Evolutionary conservation across 2,797 vertebrate genomes (phyloP), one percentile per base, ranked within the genome.

Genomic region (Anguilla anguilla): DNA sequence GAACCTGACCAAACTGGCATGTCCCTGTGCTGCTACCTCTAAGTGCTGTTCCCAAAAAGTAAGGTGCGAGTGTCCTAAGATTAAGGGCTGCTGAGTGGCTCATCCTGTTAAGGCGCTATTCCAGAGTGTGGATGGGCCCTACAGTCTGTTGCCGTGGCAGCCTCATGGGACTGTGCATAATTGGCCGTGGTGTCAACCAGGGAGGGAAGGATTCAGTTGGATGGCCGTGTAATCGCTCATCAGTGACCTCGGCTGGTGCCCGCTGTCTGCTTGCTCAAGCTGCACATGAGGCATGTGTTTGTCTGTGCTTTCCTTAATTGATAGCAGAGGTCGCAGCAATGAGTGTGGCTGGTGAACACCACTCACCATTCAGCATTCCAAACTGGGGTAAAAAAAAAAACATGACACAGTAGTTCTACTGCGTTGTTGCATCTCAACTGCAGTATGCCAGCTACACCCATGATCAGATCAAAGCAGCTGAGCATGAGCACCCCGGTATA

Each of bases 201-300:
- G 25, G 64, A 69, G 64, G 25, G 64, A 69, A n/a, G 64, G 64
- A 28, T 69, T 69, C 64, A 57, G 51, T 84, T 57, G 83, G n/a
- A 51, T 57, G 51, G 49, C 53, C 28, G 49, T 55, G n/a, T 31
- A 49, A 81, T 49, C 35, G 49, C 53, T 55, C 49, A n/a, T 53
- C 53, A 55, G 25, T 22, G 83, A n/a, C 57, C 57, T 59, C 57
- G 17, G 57, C 57, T 19, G 57, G 57, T 59, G 57, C 57, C 57
- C 57, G 3, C 64, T 10, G 64, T 69, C 64, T 69, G 64, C 64
- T 69, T 11, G n/a, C 57, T 59, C 15, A 69, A 69, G 64, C 64
- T n/a, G 64, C 64, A 28, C 64, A 28, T 10, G 64, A n/a, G 10
- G 64, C 59, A 22, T 64, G 59, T 64, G 59, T 64, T 69, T 10